These are phyloP conservation scores for Microtus oregoni DNA, from an alignment of 2,113 vertebrate genomes.

Conservation along the genomic window DNA sequence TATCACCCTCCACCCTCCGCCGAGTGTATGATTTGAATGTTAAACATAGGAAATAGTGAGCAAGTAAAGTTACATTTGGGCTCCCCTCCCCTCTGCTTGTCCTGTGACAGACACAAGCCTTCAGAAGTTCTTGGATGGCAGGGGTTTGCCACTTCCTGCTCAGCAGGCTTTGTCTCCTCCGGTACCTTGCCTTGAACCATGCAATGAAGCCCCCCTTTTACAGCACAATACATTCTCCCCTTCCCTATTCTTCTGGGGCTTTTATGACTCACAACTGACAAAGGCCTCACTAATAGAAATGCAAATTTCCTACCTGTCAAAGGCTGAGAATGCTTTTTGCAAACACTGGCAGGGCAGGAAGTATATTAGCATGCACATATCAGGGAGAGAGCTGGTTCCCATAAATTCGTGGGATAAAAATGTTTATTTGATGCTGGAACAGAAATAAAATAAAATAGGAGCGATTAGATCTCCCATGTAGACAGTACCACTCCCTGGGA, in stretches of 20 bases:
- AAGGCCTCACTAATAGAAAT: slow-evolving; percentile 85
- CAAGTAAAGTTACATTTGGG: slow-evolving; percentile 53
- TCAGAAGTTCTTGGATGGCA: slow-evolving; percentile 60
- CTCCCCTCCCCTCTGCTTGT: slow-evolving; percentile 61
- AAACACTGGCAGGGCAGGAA: slow-evolving; percentile 68
- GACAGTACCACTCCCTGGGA: not conserved
- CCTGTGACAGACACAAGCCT: slow-evolving; percentile 25
- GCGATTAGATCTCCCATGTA: slow-evolving; percentile 25
- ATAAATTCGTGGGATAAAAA: slow-evolving; percentile 55
- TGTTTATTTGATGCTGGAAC: slow-evolving; percentile 52
- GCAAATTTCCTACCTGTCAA: slow-evolving; percentile 86
- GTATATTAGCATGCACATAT: slow-evolving; percentile 35
- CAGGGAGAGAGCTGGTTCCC: slow-evolving; percentile 58
- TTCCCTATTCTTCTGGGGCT: slow-evolving; percentile 79
- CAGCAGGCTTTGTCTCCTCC: slow-evolving; percentile 74
- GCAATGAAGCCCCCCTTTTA: slow-evolving; percentile 65
- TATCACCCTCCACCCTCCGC: not conserved
- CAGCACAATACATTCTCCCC: slow-evolving; percentile 66
- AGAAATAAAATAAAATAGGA: slow-evolving; percentile 72
- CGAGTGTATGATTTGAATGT: slow-evolving; percentile 55
- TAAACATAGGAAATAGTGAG: slow-evolving; percentile 66
- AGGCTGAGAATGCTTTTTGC: slow-evolving; percentile 76
- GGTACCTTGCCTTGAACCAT: slow-evolving; percentile 57
- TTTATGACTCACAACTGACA: slow-evolving; percentile 82
- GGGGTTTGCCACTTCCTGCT: not conserved